These are phyloP conservation scores for Acleris emargana DNA, from an alignment of 2,888 invertebrate species.

Conservation along the genomic window DNA sequence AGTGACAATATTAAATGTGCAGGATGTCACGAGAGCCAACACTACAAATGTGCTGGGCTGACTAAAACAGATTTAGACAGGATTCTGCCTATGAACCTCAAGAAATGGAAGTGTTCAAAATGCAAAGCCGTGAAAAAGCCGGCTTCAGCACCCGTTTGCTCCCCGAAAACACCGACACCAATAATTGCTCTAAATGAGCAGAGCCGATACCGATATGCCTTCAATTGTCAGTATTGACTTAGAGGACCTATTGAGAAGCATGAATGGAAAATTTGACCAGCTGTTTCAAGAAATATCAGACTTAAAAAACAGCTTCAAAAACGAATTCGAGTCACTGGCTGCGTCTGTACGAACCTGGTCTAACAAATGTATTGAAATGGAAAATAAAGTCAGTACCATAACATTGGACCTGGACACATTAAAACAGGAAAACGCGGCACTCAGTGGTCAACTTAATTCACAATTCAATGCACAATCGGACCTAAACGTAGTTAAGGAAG, in stretches of 20 bases:
- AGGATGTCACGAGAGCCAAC: not conserved
- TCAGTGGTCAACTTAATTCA: too few species aligned
- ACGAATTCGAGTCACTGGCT: not conserved
- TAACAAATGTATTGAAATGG: not conserved
- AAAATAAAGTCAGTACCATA: not conserved
- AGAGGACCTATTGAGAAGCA: not conserved
- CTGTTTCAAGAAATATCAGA: not conserved
- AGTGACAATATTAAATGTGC: not conserved
- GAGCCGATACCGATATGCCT: too few species aligned
- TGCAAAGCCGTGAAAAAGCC: conserved; percentile 1
- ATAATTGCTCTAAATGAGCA: too few species aligned
- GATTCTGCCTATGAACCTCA: conserved; percentile 5
- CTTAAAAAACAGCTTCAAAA: not conserved
- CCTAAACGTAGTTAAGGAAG: too few species aligned
- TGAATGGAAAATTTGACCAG: not conserved
- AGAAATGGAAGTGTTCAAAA: conserved; percentile 1
- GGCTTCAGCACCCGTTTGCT: not conserved
- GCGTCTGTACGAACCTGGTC: not conserved
- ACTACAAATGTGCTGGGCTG: not conserved
- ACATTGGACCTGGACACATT: not conserved
- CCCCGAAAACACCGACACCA: not conserved
- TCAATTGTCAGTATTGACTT: too few species aligned
- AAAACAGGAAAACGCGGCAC: not conserved
- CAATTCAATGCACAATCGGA: too few species aligned
- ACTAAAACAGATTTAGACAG: not conserved